A percentile compares a stretch with the other conserved stretches of the same genome.
Evolutionary conservation across 2,797 vertebrate genomes (phyloP).

Genomic region (Centropyge bicolor): DNA sequence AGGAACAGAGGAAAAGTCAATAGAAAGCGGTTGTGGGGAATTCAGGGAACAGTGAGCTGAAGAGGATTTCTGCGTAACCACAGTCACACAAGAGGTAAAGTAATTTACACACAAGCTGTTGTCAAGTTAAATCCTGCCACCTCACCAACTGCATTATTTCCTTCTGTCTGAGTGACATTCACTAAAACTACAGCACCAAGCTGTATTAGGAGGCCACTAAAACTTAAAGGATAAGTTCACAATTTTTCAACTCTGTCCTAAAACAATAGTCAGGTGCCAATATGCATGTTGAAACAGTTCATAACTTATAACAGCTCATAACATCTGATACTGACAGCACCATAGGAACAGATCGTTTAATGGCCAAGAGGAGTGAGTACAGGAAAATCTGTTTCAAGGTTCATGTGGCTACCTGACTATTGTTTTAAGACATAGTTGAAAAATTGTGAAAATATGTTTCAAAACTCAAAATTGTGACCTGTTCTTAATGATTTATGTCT

Average conservation of each 20-base stretch:
- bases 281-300: not conserved
- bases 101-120: not conserved
- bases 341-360: not conserved
- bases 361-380: not conserved
- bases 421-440: not conserved
- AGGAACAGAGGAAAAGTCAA: conserved; percentile 71
- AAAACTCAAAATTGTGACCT: not conserved
- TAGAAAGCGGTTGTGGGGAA: conserved; percentile 58
- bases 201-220: not conserved
- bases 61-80: conserved; percentile 42
- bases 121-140: not conserved
- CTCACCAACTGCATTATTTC: not conserved
- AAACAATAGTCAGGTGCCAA: too few relatives aligned
- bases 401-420: not conserved
- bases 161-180: not conserved
- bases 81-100: conserved; percentile 22
- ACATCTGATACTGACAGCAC: not conserved
- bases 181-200: too few relatives aligned
- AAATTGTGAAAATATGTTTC: not conserved
- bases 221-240: not conserved
- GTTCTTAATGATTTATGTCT: too few relatives aligned
- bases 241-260: not conserved
- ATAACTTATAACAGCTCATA: not conserved
- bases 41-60: conserved; percentile 32
- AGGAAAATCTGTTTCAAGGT: not conserved